A percentile compares a stretch with the other conserved stretches of the same genome.
phyloP scores from a whole-genome alignment of 1,140 invertebrate species.

The Halotydeus destructor region DNA sequence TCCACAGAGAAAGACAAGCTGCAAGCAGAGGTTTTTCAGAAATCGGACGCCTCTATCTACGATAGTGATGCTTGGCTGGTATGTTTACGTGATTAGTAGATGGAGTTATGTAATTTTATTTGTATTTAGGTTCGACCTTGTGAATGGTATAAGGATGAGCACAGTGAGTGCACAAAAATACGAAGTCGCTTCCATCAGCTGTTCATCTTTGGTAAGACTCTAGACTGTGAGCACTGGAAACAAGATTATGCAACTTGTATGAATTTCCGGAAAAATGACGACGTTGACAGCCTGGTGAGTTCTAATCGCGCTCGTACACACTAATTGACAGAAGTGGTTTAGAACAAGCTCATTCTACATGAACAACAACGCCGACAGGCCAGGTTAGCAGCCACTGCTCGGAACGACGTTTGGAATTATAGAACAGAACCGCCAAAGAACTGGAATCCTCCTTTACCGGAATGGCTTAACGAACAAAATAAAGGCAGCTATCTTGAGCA shows the following conservation, averaged over 20 bases:
- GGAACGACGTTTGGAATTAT: constrained; percentile 54
- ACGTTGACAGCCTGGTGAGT: constrained; percentile 42
- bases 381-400: constrained; percentile 39
- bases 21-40: too few species aligned
- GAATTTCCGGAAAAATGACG: constrained; percentile 37
- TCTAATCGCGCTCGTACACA: too few species aligned
- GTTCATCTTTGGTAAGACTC: constrained; percentile 46
- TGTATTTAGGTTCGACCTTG: constrained; percentile 39
- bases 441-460: constrained; percentile 53
- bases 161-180: constrained; percentile 44
- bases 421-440: constrained; percentile 46
- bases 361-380: constrained; percentile 38
- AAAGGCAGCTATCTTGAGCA: too few species aligned
- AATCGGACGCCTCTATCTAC: too few species aligned
- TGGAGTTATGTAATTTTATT: too few species aligned
- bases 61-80: too few species aligned
- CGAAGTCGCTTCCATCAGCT: constrained; percentile 54
- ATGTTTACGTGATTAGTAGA: too few species aligned
- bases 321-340: too few species aligned
- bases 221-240: constrained; percentile 55
- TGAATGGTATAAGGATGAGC: constrained; percentile 49
- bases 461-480: constrained; percentile 27
- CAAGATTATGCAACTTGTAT: constrained; percentile 48
- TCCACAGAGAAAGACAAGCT: too few species aligned
- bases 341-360: constrained; percentile 44